These are phyloP conservation scores for Bombus sibiricus DNA, from an alignment of 1,140 invertebrate genomes.

Conservation along the genomic window DNA sequence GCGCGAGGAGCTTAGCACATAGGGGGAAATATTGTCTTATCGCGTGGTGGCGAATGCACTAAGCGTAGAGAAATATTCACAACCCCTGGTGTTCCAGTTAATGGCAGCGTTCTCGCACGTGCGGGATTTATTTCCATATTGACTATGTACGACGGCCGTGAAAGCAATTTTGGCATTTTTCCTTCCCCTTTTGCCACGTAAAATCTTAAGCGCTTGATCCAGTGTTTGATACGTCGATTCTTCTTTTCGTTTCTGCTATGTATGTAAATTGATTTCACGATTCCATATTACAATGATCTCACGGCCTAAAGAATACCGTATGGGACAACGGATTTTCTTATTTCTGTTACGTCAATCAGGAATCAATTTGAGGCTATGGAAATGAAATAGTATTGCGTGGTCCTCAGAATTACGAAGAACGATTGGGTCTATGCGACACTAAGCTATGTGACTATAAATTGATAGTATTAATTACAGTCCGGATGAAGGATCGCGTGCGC, in stretches of 20 bases:
- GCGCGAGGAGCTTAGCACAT: no score
- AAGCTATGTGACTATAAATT: slow-evolving; percentile 30
- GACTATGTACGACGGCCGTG: no score
- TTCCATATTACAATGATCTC: no score
- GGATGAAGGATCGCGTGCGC: slow-evolving; percentile 1
- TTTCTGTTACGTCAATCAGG: neutral
- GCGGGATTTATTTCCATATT: slow-evolving; percentile 16
- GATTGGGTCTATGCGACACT: neutral
- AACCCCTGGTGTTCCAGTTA: neutral
- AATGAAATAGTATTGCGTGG: slow-evolving; percentile 12
- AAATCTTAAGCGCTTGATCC: neutral
- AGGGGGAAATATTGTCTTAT: neutral
- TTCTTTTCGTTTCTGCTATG: no score
- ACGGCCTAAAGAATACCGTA: no score
- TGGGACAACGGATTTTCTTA: neutral
- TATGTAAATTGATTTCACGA: no score
- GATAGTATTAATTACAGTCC: slow-evolving; percentile 12
- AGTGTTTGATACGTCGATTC: no score
- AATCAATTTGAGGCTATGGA: slow-evolving; percentile 22
- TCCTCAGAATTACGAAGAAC: slow-evolving; percentile 2
- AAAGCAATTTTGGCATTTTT: neutral
- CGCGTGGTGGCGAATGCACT: neutral
- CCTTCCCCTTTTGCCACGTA: neutral
- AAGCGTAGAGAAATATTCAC: neutral
- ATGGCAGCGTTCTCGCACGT: neutral